Base-by-base conservation (phyloP, 2,888 invertebrate species). In the Ctenicera cuprea region DNA sequence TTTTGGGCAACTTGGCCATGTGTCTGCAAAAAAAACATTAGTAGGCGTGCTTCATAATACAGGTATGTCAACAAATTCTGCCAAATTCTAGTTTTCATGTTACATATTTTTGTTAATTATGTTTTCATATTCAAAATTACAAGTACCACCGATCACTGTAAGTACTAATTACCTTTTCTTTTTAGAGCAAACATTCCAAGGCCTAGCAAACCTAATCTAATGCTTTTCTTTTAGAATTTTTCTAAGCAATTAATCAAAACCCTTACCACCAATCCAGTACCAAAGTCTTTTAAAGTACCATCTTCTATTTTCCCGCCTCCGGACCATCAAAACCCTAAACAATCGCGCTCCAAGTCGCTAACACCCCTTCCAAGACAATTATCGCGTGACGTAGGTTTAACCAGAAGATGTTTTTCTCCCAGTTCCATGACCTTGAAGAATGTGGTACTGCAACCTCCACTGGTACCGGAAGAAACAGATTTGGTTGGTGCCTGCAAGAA, bases 1-100 rank as follows among this genome's bases (percentile, higher is more conserved):
- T 86, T 83, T 90, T 88, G 0, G 92, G 92, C 5, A 92, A 83
- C 11, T 90, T 89, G n/a, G 90, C 88, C 88, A 92, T 89, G 77
- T 91, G 88, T 77, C 92, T 92, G 87, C 5, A 88, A 87, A 43
- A 71, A 77, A 78, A 79, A 9, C 16, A 16, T 9, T 18, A 57
- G 57, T 16, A 57, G 37, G 57, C 57, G 1, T 12, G 2, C 4
- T 12, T 37, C 37, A 38, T 3, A 57, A 14, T 37, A 1, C 1
- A 37, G 57, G 0, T 5, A 20, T 0, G 7, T n/a, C 16, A 2
- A 4, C 50, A 50, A 50, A 11, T 11, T 1, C 18, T 48, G 48
- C 41, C 2, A 12, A 52, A 22, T 52, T 3, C 52, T 26, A 52
- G 16, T 14, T 50, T 50, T 8, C 5, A 12, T 26, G 52, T 52